These are phyloP conservation scores for Myrmecobius fasciatus DNA, from an alignment of 2,113 vertebrate genomes.

Conservation along the genomic window DNA sequence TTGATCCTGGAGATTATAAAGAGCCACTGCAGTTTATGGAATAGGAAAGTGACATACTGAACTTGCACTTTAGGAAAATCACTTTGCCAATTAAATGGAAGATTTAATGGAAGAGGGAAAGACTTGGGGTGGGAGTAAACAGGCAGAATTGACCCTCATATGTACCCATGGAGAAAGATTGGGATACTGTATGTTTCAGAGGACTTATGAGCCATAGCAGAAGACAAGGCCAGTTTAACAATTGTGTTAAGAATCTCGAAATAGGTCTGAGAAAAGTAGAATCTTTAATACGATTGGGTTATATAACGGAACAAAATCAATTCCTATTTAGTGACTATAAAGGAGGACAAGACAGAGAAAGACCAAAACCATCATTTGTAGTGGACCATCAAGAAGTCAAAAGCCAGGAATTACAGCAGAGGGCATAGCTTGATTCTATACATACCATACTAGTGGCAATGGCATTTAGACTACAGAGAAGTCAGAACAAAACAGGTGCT, in stretches of 20 bases:
- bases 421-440: not conserved
- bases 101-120: too few relatives aligned
- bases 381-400: not conserved
- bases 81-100: too few relatives aligned
- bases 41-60: not conserved
- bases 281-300: not conserved
- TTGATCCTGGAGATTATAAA: not conserved
- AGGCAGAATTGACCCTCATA: not conserved
- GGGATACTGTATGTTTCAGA: not conserved
- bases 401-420: not conserved
- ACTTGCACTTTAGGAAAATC: not conserved
- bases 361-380: not conserved
- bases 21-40: not conserved
- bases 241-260: not conserved
- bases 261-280: not conserved
- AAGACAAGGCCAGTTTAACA: not conserved
- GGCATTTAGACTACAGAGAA: not conserved
- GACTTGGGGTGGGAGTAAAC: not conserved
- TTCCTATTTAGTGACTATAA: not conserved
- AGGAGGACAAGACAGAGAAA: not conserved
- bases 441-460: not conserved
- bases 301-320: not conserved
- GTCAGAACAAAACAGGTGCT: not conserved
- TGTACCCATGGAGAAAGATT: not conserved
- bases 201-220: not conserved